Base-by-base conservation (phyloP, 2,113 vertebrate genomes). In the Silurus glanis region DNA sequence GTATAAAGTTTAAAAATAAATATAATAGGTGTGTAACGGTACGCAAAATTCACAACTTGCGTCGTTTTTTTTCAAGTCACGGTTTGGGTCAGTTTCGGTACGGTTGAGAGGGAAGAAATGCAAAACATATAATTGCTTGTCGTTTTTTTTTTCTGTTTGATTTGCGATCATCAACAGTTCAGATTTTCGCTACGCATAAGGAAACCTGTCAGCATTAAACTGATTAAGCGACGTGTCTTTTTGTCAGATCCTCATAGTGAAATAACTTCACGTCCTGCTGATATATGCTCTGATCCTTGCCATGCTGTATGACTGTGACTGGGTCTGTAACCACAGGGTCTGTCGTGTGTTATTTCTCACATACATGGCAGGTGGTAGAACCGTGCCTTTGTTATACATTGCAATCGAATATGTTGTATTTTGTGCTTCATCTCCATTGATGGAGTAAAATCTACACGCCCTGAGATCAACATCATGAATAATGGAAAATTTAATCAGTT, bases 401-500 rank as follows among this genome's bases (percentile, higher is more conserved):
- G 19, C 53, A 82, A 72, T 58, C 58, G 14, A 55, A 37, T 16
- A 10, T 21, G 75, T 17, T 58, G 23, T 55, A 37, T 79, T 58
- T 80, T 23, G 28, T 6, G 28, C 25, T 45, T 71, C 47, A 76
- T 45, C 45, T 72, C 19, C 55, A 10, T 3, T 64, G 72, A 28
- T 2, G 17, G 62, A 78, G 25, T 28, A 28, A 64, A 79, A 66
- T 28, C 74, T 45, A 56, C 74, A 55, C 83, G 56, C 56, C 51
- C 16, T 9, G 25, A 67, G 74, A 62, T 76, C 28, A 85, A 53
- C 74, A 14, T 37, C 61, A 69, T 85, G 62, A 85, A 85, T 85
- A 85, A 80, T 85, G 75, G 45, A 85, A 4, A n/a, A 67, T 80
- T 80, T 85, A 85, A 85, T 85, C 61, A 79, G 84, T 69, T 85